Evolutionary conservation across 2,113 vertebrate genomes (phyloP), one percentile per base, ranked within the genome.

Genomic region (Tachycineta bicolor): DNA sequence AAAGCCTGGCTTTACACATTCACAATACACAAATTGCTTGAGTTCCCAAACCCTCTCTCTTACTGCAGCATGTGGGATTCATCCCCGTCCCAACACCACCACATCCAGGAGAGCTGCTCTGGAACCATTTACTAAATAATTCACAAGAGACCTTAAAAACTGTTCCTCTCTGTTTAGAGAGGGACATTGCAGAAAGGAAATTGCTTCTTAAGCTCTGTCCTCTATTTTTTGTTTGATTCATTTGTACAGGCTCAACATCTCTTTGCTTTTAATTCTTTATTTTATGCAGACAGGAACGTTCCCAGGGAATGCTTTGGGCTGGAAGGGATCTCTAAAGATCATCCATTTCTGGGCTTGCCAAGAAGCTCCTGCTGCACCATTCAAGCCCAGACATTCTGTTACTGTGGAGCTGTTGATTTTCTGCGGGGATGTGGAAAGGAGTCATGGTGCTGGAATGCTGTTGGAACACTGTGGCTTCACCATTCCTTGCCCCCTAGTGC

Each of bases 361-460:
- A 14, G 34, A 22, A 39, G 47, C 59, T 91, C 16, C 17, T 41
- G 68, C 74, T 84, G 64, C 21, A 26, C 33, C 13, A 5, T 84
- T 87, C 87, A 87, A 96, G 94, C 73, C 59, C 55, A 62, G 81
- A 22, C 59, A 11, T 12, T 33, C 20, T 28, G 34, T 46, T 77
- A 4, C 23, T 19, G 41, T 6, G 24, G 21, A 50, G 81, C 0
- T 59, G 58, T 22, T 87, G 76, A 21, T 53, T 59, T 77, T 84
- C 52, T 73, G 24, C 62, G 67, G 52, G 39, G 44, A 41, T 34
- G 23, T 34, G 67, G 47, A 71, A 50, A 50, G 53, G 63, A 89
- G 26, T 89, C 62, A 34, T 1, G 29, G 8, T 39, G 65, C 56
- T 70, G 88, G 75, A 75, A 95, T 58, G 85, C 46, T 71, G 87